These are phyloP conservation scores for Lithobius niger DNA, from an alignment of 1,140 invertebrate genomes.

Conservation along the genomic window DNA sequence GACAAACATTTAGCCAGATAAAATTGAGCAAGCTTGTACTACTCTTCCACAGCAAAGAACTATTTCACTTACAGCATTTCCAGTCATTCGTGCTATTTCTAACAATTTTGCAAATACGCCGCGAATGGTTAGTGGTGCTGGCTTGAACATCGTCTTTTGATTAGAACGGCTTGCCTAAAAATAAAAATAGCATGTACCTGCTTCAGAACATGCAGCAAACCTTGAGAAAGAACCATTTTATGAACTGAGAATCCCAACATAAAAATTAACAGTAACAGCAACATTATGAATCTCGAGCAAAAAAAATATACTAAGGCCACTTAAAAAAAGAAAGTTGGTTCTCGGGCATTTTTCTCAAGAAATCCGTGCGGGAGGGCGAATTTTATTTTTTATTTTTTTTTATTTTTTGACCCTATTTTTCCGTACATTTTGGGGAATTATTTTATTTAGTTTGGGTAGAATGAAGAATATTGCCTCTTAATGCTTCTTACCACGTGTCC, in stretches of 20 bases:
- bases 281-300: neutral
- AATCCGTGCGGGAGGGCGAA: no score
- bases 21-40: neutral
- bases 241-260: slow-evolving; percentile 22
- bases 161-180: slow-evolving; percentile 56
- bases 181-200: slow-evolving; percentile 1
- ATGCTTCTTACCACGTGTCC: no score
- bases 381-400: no score
- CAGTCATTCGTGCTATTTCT: slow-evolving; percentile 79
- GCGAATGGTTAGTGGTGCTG: slow-evolving; percentile 37
- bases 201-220: no score
- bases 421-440: no score
- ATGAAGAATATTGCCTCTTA: no score
- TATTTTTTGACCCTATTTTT: no score
- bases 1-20: neutral
- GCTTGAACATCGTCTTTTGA: slow-evolving; percentile 71
- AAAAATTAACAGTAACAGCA: slow-evolving; percentile 19
- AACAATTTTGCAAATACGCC: slow-evolving; percentile 74
- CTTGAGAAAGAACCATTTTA: no score
- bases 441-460: no score
- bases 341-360: no score
- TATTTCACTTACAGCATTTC: slow-evolving; percentile 46
- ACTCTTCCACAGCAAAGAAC: slow-evolving; percentile 4
- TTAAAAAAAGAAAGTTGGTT: no score
- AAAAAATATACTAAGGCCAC: no score